Base-by-base conservation (phyloP, 37 sponge, comb jelly and placozoan species). In the Beroe forskalii region DNA sequence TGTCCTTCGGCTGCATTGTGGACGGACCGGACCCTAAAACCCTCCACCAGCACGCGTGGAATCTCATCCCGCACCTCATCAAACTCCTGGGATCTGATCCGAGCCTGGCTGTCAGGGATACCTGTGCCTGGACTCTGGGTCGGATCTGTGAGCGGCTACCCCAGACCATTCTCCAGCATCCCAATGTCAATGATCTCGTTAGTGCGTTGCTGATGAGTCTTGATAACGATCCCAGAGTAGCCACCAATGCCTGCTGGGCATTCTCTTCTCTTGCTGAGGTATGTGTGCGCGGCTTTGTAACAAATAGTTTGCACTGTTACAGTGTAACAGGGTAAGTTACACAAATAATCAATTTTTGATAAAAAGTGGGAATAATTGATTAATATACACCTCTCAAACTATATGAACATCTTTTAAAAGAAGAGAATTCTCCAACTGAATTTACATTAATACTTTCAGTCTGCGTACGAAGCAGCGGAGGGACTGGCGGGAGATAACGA, bases 201-300 rank as follows among this genome's bases (percentile, higher is more conserved):
- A 75, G 90, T n/a, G 92, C 91, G 0, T 89, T 99, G 36, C 90
- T 91, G 36, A 61, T 24, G 12, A 93, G 95, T 0, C 90, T 99
- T 55, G 89, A 62, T n/a, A 93, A 90, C 32, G 97, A 95, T 40
- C 95, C 97, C 8, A 89, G 99, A 22, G 99, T 99, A 0, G 99
- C 99, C 1, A 93, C 96, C 72, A 99, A 99, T 61, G 92, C 92
- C 36, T 96, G 97, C 67, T 99, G 99, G 99, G 99, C 99, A 0
- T 92, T 99, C 62, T 94, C 97, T 27, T 96, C 99, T 0, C 93
- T 99, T 32, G 96, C 94, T 0, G 99, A 99, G 89, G 95, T 80
- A 24, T 1, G 55, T 17, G n/a, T n/a, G n/a, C n/a, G n/a, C n/a
- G n/a, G n/a, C n/a, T n/a, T n/a, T n/a, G n/a, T n/a, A n/a, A n/a